Percentiles rank a stretch among this genome's conserved stretches.
Conservation (phyloP, 2,888 invertebrate genomes). For the Drosophila mayaguana region DNA sequence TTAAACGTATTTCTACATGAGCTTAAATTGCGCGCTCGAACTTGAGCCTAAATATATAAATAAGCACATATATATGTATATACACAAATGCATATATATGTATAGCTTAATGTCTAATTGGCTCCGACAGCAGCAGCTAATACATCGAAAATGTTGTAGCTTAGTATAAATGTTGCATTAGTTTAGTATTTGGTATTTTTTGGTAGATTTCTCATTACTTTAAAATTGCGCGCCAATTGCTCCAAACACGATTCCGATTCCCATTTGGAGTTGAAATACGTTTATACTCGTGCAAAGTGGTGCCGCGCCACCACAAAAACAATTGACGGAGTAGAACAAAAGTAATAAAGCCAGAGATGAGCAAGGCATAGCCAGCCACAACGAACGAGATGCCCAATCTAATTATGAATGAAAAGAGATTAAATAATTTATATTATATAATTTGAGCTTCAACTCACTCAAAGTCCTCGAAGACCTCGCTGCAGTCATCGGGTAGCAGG, state of each 20-base stretch:
- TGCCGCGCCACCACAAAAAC: conserved; percentile 85
- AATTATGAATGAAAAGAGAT: conserved; percentile 59
- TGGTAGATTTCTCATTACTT: conserved; percentile 36
- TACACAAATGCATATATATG: no score
- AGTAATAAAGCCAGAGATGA: conserved; percentile 85
- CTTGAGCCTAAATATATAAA: conserved; percentile 12
- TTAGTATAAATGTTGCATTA: conserved; percentile 11
- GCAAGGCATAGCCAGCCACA: conserved; percentile 86
- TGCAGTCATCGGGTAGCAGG: conserved; percentile 93
- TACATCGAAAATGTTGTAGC: conserved; percentile 6
- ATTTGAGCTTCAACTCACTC: conserved; percentile 86
- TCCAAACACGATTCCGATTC: conserved; percentile 74
- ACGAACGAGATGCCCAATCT: conserved; percentile 87
- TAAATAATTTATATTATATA: not conserved
- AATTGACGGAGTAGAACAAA: conserved; percentile 86
- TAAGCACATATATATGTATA: not conserved
- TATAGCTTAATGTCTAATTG: conserved; percentile 12
- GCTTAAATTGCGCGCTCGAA: conserved; percentile 19
- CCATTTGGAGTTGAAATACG: conserved; percentile 51
- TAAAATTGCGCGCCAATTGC: conserved; percentile 79
- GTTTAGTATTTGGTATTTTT: conserved; percentile 15
- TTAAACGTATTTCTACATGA: conserved; percentile 13
- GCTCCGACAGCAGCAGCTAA: conserved; percentile 25
- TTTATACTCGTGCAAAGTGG: conserved; percentile 86
- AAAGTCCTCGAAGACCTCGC: conserved; percentile 92